Base-by-base conservation (phyloP, 30 jellyfish, hydroid and myxozoan genomes). In the Chrysaora quinquecirrha region DNA sequence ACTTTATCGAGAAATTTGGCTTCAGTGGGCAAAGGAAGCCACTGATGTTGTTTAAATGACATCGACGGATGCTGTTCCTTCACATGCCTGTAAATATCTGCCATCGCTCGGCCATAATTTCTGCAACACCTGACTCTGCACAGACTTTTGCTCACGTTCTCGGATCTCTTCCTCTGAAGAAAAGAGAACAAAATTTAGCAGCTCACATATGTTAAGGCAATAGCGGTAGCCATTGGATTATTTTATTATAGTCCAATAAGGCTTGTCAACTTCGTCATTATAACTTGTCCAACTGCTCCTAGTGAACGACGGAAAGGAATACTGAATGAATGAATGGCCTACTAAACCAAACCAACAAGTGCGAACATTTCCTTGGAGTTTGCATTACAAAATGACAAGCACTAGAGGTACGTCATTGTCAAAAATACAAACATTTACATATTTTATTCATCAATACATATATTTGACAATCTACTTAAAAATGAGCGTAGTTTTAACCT, bases 91-190 rank as follows among this genome's bases (percentile, higher is more conserved):
- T 38, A 38, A 38, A 38, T 38, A 38, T 38, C 54, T 38, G 54
- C 54, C 54, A 38, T 38, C 54, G 54, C 54, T 38, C 54, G 54
- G 54, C 54, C 54, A 14, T 38, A 38, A 38, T 38, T 38, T 38
- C 54, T 38, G 54, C 54, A 38, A 38, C 54, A 38, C 54, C 54
- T 38, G 54, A 38, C 54, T 38, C 54, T 38, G 54, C 54, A 38
- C 54, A 38, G 54, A 38, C 54, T 38, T 38, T 38, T 38, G 54
- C 14, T 38, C 54, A 38, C 54, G 54, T 38, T 38, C 54, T 38
- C 54, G 54, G 54, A 38, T 38, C 54, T 38, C 54, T 14, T 38
- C 54, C 54, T 38, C 54, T 38, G 54, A 14, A 38, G 54, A 38
- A 38, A 38, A 38, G n/a, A 38, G 14, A 38, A 38, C 54, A 38